Evolutionary conservation across 2,888 invertebrate genomes (phyloP).

Genomic region (Apamea anceps): DNA sequence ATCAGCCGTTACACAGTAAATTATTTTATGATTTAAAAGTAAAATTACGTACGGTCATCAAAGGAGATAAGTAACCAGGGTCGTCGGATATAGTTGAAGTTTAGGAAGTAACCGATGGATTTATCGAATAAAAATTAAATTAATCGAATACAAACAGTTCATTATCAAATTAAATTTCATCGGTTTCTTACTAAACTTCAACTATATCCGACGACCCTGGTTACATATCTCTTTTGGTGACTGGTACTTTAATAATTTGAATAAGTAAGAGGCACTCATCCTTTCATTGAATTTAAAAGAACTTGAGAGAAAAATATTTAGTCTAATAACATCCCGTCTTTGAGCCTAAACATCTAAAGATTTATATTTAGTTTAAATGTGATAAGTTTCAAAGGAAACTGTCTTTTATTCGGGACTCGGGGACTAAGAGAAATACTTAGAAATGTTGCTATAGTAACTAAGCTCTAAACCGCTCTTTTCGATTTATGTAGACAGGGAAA

Average conservation of each 20-base stretch:
- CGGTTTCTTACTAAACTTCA: too few relatives aligned
- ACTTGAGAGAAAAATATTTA: slow-evolving; percentile 2
- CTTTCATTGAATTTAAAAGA: slow-evolving; percentile 14
- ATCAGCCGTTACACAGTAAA: background rate
- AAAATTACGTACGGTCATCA: background rate
- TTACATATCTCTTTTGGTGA: too few relatives aligned
- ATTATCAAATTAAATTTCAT: too few relatives aligned
- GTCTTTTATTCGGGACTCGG: background rate
- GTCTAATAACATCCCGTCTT: slow-evolving; percentile 12
- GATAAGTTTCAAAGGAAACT: slow-evolving; percentile 6
- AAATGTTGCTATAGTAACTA: background rate
- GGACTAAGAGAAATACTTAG: background rate
- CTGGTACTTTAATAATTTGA: slow-evolving; percentile 11
- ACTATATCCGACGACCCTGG: too few relatives aligned
- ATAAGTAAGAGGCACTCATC: slow-evolving; percentile 25
- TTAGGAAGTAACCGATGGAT: too few relatives aligned
- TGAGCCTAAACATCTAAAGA: background rate
- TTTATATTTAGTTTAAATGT: slow-evolving; percentile 20
- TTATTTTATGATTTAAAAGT: slow-evolving; percentile 2
- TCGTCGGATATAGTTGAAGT: too few relatives aligned
- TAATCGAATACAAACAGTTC: too few relatives aligned
- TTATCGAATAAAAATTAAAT: too few relatives aligned
- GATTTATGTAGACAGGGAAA: too few relatives aligned
- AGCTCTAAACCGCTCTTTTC: background rate
- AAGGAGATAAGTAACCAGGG: too few relatives aligned